These are phyloP conservation scores for Anaspis maculata DNA, from an alignment of 2,888 invertebrate genomes.

Conservation along the genomic window DNA sequence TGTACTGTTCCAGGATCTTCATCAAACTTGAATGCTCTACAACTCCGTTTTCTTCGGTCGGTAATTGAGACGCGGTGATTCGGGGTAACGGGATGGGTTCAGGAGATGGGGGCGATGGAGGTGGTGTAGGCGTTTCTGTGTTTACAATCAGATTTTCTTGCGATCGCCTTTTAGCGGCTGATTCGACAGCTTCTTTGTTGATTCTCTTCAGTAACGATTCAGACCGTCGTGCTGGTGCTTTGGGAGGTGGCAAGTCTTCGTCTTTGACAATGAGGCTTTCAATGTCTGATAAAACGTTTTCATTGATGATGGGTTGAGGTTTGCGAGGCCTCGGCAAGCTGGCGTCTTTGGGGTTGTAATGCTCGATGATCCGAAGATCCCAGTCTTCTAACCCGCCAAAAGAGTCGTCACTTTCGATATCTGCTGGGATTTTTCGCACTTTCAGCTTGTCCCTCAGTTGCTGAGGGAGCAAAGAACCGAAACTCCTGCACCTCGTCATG, in stretches of 20 bases:
- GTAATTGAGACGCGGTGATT: slow-evolving; percentile 12
- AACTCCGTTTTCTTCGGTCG: slow-evolving; percentile 24
- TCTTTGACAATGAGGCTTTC: slow-evolving; percentile 33
- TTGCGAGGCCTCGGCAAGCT: slow-evolving; percentile 37
- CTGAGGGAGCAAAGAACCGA: slow-evolving; percentile 43
- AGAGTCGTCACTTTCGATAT: slow-evolving; percentile 43
- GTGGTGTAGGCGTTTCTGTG: slow-evolving; percentile 25
- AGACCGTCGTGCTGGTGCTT: slow-evolving; percentile 29
- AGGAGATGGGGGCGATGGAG: slow-evolving; percentile 27
- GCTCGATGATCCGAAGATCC: slow-evolving; percentile 44
- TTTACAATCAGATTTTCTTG: slow-evolving; percentile 3
- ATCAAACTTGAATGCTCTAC: slow-evolving; percentile 38
- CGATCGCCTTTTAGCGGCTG: slow-evolving; percentile 10
- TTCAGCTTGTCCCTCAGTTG: slow-evolving; percentile 39
- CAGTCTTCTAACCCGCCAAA: slow-evolving; percentile 45
- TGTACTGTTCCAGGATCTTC: slow-evolving; percentile 36
- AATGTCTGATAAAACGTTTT: slow-evolving; percentile 29
- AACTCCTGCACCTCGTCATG: slow-evolving; percentile 42
- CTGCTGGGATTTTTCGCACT: slow-evolving; percentile 30
- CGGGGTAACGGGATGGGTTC: slow-evolving; percentile 1
- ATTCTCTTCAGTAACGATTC: slow-evolving; percentile 35
- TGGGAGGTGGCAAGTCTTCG: slow-evolving; percentile 28
- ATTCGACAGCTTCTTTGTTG: slow-evolving; percentile 23
- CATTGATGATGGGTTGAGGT: slow-evolving; percentile 20
- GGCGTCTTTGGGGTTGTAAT: slow-evolving; percentile 41